Evolutionary conservation across 2,888 invertebrate species (phyloP).

Genomic region (Deroplatys truncata): DNA sequence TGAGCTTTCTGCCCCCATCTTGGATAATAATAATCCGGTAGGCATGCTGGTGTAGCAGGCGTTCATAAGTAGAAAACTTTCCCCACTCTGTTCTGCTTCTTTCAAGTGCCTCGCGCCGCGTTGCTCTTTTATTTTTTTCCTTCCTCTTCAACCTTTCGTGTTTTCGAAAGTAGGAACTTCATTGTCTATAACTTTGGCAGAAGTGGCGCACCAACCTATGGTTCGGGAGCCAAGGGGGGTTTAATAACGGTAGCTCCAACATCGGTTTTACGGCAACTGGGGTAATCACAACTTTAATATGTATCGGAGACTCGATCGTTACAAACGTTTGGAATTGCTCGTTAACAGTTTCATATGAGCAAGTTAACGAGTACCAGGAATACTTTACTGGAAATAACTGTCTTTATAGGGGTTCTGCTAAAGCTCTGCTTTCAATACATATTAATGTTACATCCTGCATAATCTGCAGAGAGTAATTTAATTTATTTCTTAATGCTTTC

Average conservation of each 20-base stretch:
- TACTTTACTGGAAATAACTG: neutral
- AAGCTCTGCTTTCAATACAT: too few species aligned
- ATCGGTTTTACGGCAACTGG: neutral
- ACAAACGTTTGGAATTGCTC: neutral
- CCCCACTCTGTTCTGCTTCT: neutral
- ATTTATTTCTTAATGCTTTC: too few species aligned
- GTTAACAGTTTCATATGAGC: neutral
- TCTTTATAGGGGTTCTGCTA: neutral
- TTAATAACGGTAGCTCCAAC: neutral
- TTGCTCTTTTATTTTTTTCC: neutral
- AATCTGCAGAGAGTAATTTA: too few species aligned
- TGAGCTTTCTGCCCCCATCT: neutral
- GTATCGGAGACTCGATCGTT: neutral
- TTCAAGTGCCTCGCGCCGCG: neutral
- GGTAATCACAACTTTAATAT: neutral
- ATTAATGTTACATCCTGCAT: too few species aligned
- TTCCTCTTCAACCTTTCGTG: neutral
- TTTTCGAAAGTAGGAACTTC: neutral
- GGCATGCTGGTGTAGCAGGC: neutral
- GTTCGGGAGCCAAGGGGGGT: neutral
- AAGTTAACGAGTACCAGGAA: neutral
- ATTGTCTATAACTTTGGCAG: neutral
- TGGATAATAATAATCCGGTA: neutral
- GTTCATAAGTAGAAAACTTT: slow-evolving; percentile 1
- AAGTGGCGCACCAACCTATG: neutral